These are phyloP conservation scores for Xiphias gladius DNA, from an alignment of 2,113 vertebrate species.

Conservation along the genomic window DNA sequence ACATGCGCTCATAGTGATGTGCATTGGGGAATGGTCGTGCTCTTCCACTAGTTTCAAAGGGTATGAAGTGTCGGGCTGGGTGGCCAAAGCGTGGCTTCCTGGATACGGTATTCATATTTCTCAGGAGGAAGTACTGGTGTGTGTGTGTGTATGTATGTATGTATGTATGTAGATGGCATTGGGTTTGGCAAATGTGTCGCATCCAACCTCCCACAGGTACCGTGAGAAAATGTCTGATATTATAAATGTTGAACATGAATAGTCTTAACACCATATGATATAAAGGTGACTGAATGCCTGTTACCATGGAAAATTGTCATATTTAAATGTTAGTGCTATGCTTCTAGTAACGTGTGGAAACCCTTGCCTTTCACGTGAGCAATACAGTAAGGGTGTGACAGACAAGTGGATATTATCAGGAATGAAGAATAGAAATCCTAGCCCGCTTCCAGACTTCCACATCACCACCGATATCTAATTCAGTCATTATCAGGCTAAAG, in stretches of 20 bases:
- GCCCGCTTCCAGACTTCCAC: not conserved
- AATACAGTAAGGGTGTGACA: not conserved
- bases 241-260: not conserved
- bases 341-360: not conserved
- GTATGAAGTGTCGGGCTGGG: conserved; percentile 71
- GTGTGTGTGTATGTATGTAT: conserved; percentile 11
- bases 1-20: conserved; percentile 82
- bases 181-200: conserved; percentile 32
- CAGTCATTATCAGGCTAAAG: not conserved
- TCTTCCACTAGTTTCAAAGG: conserved; percentile 73
- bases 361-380: no score
- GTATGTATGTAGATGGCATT: conserved; percentile 30
- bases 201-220: conserved; percentile 27
- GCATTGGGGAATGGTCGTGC: conserved; percentile 67
- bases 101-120: conserved; percentile 78
- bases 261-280: not conserved
- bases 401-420: not conserved
- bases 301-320: not conserved
- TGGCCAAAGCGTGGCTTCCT: conserved; percentile 83
- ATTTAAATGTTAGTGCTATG: not conserved
- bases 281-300: no score
- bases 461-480: not conserved
- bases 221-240: not conserved
- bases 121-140: conserved; percentile 64
- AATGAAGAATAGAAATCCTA: not conserved